Percentiles rank a stretch among this genome's conserved stretches.
These are phyloP conservation scores for Crioceris asparagi DNA, from an alignment of 2,888 invertebrate species.

Conservation along the genomic window DNA sequence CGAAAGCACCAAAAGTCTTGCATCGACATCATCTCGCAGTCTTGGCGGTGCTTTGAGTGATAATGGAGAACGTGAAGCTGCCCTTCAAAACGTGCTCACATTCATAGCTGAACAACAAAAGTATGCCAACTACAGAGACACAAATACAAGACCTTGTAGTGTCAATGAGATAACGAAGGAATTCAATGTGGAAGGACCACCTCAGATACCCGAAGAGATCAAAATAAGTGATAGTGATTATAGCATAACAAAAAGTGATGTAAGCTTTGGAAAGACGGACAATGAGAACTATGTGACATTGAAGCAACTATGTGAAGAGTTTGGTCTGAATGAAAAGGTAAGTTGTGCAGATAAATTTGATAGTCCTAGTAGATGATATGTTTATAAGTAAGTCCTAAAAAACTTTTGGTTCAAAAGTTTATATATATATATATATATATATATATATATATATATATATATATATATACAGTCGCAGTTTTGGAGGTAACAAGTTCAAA, in stretches of 20 bases:
- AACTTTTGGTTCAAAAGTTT: no score
- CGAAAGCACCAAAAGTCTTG: conserved; percentile 69
- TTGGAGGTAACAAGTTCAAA: no score
- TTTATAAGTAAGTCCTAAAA: no score
- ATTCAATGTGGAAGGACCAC: conserved; percentile 46
- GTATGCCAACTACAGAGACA: conserved; percentile 52
- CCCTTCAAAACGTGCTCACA: conserved; percentile 60
- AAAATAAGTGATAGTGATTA: conserved; percentile 29
- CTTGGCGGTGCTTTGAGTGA: conserved; percentile 46
- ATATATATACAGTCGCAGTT: no score
- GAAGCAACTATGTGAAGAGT: conserved; percentile 35
- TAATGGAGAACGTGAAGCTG: conserved; percentile 54
- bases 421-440: no score
- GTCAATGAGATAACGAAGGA: conserved; percentile 34
- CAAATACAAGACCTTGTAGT: conserved; percentile 44
- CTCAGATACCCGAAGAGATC: conserved; percentile 27
- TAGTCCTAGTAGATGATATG: no score
- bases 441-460: no score
- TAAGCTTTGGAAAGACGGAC: conserved; percentile 20
- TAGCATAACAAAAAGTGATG: conserved; percentile 22
- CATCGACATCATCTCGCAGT: conserved; percentile 61
- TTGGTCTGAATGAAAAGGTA: conserved; percentile 28
- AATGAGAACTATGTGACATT: conserved; percentile 38
- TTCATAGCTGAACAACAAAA: conserved; percentile 70
- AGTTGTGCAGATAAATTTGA: no score